Conservation (phyloP, 1,140 invertebrate species). For the Drosophila seguyi region DNA sequence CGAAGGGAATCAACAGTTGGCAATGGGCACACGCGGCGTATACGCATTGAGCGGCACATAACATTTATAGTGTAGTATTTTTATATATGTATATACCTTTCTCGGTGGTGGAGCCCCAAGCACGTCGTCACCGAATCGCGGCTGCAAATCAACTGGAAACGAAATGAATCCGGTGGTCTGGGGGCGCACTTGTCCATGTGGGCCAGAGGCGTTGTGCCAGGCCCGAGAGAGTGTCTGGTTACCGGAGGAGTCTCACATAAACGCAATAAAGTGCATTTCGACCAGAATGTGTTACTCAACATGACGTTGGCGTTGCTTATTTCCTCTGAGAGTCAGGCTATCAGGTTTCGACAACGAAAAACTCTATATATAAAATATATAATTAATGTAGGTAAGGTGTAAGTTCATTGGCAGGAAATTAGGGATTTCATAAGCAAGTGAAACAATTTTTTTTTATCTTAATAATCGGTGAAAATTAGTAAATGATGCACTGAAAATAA, state of each 20-base stretch:
- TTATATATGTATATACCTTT: constrained; percentile 7
- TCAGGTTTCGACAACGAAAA: background rate
- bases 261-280: constrained; percentile 21
- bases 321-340: background rate
- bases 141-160: constrained; percentile 39
- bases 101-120: constrained; percentile 10
- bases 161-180: background rate
- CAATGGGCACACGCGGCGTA: constrained; percentile 42
- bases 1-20: constrained; percentile 62
- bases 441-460: background rate
- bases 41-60: constrained; percentile 45
- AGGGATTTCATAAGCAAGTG: background rate
- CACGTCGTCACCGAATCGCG: constrained; percentile 58
- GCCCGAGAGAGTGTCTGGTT: constrained; percentile 12
- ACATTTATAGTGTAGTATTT: background rate
- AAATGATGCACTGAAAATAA: background rate
- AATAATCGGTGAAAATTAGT: background rate
- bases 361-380: background rate
- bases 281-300: constrained; percentile 39
- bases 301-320: background rate
- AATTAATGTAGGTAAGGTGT: background rate
- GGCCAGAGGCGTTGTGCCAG: constrained; percentile 1
- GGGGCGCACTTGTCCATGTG: background rate
- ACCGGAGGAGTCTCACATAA: constrained; percentile 7
- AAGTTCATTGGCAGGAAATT: constrained; percentile 7